A percentile compares a stretch with the other conserved stretches of the same genome.
Conservation (phyloP, 1,140 invertebrate species). For the Leptopilina boulardi region DNA sequence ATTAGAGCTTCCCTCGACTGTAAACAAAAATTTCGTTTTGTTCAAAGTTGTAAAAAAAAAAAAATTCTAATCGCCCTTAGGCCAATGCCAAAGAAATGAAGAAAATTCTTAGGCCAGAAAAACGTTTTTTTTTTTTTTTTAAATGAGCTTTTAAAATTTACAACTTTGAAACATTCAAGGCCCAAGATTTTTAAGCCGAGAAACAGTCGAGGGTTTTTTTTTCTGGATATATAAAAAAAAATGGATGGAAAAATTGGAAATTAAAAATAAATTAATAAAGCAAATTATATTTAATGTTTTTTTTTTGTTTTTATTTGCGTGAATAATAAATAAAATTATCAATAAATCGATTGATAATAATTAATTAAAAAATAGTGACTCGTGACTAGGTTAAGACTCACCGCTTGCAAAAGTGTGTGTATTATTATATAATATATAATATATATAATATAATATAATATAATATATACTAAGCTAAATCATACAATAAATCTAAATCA, state of each 20-base stretch:
- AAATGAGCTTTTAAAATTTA: background rate
- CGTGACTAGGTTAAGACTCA: conserved; percentile 77
- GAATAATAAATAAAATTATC: conserved; percentile 76
- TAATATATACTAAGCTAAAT: conserved; percentile 46
- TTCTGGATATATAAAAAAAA: background rate
- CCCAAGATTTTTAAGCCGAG: conserved; percentile 22
- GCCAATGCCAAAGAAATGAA: background rate
- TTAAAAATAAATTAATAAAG: background rate
- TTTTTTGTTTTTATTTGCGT: conserved; percentile 69
- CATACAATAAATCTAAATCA: conserved; percentile 43
- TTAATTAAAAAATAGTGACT: conserved; percentile 75
- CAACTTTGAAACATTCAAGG: conserved; percentile 3
- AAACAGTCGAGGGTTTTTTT: background rate
- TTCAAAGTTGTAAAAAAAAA: background rate
- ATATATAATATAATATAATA: conserved; percentile 39
- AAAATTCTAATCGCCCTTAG: background rate
- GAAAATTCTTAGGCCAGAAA: conserved; percentile 5
- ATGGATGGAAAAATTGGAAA: background rate
- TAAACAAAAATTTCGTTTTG: background rate
- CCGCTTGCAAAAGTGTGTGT: conserved; percentile 57
- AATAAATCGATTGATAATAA: conserved; percentile 69
- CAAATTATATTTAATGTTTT: conserved; percentile 62
- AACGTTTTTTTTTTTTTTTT: no score
- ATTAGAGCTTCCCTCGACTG: background rate
- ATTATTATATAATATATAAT: conserved; percentile 31